Evolutionary conservation across 2,113 vertebrate species (phyloP).

Genomic region (Archocentrus centrarchus): DNA sequence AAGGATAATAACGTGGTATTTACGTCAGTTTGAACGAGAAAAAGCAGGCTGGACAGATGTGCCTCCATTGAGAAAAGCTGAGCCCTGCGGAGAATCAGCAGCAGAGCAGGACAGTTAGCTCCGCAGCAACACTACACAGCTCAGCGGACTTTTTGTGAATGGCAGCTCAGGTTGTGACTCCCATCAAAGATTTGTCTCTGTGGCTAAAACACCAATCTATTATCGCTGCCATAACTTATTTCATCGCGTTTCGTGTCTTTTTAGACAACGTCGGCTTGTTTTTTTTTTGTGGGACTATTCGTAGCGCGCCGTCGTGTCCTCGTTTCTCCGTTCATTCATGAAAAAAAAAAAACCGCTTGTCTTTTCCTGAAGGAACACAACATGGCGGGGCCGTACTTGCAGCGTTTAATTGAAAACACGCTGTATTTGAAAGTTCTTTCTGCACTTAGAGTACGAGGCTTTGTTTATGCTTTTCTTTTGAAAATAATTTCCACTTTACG

Average conservation of each 20-base stretch:
- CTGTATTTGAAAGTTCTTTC: constrained; percentile 31
- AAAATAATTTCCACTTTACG: neutral
- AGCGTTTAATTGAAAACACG: constrained; percentile 91
- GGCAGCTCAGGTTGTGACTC: constrained; percentile 56
- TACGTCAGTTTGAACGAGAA: neutral
- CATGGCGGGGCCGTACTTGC: constrained; percentile 87
- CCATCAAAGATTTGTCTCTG: neutral
- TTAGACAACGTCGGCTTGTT: neutral
- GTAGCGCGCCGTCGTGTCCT: constrained; percentile 12
- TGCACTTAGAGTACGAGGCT: neutral
- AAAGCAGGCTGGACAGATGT: constrained; percentile 51
- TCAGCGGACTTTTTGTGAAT: constrained; percentile 79
- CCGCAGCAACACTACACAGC: constrained; percentile 22
- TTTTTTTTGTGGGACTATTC: neutral
- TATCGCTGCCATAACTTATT: too few relatives aligned
- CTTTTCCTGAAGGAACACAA: constrained; percentile 82
- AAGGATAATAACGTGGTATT: neutral
- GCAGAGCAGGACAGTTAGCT: constrained; percentile 21
- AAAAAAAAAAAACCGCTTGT: constrained; percentile 76
- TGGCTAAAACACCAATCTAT: neutral
- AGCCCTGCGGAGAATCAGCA: constrained; percentile 29
- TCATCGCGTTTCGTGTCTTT: neutral
- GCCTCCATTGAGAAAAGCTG: constrained; percentile 74
- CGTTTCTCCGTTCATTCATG: constrained; percentile 85
- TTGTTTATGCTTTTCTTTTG: neutral